A percentile compares a stretch with the other conserved stretches of the same genome.
Conservation (phyloP, 2,888 invertebrate genomes). For the Callyntrura guangdongensis region DNA sequence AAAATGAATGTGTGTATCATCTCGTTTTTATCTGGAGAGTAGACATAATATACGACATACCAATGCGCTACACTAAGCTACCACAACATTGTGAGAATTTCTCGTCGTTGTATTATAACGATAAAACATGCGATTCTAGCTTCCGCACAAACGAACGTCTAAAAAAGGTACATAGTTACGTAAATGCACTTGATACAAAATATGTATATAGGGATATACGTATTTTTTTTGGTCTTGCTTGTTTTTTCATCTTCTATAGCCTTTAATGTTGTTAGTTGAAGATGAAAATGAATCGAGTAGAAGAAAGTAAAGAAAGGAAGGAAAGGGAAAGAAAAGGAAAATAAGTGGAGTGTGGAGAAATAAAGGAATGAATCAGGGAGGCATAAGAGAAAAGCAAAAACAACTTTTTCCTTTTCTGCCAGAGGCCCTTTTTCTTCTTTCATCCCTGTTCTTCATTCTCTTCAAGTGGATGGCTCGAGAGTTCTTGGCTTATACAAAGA, state of each 20-base stretch:
- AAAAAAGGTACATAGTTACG: too few species aligned
- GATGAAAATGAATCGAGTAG: constrained; percentile 63
- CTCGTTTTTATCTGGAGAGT: constrained; percentile 10
- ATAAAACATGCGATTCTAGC: too few species aligned
- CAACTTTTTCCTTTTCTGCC: constrained; percentile 66
- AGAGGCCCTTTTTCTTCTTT: constrained; percentile 68
- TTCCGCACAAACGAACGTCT: too few species aligned
- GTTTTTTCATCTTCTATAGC: constrained; percentile 38
- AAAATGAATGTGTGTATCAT: constrained; percentile 53
- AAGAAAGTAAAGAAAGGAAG: constrained; percentile 54
- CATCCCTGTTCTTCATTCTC: constrained; percentile 47
- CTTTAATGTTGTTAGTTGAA: constrained; percentile 40
- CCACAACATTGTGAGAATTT: too few species aligned
- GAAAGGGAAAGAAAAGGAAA: constrained; percentile 25
- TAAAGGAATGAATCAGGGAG: constrained; percentile 53
- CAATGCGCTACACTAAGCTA: too few species aligned
- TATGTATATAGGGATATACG: not conserved
- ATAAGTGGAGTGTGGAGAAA: constrained; percentile 58
- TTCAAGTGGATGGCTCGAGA: constrained; percentile 47
- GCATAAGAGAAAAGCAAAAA: constrained; percentile 53
- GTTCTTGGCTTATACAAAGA: constrained; percentile 42
- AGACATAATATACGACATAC: too few species aligned
- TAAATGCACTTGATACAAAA: constrained; percentile 12
- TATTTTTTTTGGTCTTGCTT: constrained; percentile 8
- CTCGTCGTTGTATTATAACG: too few species aligned